Percentiles rank a stretch among this genome's conserved stretches.
Conservation (phyloP, 30 jellyfish, hydroid and myxozoan genomes). For the Pelagia noctiluca region DNA sequence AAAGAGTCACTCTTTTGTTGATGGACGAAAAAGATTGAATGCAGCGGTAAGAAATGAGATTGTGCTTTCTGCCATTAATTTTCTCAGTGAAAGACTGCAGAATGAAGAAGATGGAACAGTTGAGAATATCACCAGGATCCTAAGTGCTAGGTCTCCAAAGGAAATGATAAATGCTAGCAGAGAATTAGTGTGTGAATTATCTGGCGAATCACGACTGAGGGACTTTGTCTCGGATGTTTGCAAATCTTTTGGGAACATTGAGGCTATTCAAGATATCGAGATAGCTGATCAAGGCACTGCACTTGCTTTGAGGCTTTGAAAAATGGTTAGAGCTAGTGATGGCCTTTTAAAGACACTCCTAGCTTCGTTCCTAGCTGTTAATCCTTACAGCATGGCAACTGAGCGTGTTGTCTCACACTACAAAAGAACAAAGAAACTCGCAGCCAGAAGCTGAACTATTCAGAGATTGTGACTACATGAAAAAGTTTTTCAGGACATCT, state of each 20-base stretch:
- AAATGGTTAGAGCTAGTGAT: slow-evolving; percentile 4
- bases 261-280: slow-evolving; percentile 16
- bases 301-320: slow-evolving; percentile 3
- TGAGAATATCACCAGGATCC: slow-evolving; percentile 3
- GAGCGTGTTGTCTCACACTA: slow-evolving; percentile 33
- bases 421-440: slow-evolving; percentile 7
- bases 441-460: too few relatives aligned
- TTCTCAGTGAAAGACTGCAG: slow-evolving; percentile 15
- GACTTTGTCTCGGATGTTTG: slow-evolving; percentile 17
- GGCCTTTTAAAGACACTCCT: slow-evolving; percentile 19
- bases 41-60: slow-evolving; percentile 5
- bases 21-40: slow-evolving; percentile 3
- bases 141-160: slow-evolving; percentile 17
- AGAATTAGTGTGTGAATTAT: slow-evolving; percentile 9
- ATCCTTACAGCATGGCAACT: slow-evolving; percentile 22
- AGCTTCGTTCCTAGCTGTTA: slow-evolving; percentile 20
- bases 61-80: slow-evolving; percentile 3
- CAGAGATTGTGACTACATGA: too few relatives aligned
- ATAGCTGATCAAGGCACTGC: slow-evolving; percentile 25
- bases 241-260: slow-evolving; percentile 15
- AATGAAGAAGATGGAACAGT: slow-evolving; percentile 29
- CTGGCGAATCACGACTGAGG: slow-evolving; percentile 9
- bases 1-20: slow-evolving; percentile 11
- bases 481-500: too few relatives aligned
- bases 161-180: slow-evolving; percentile 27